Evolutionary conservation across 1,140 invertebrate species (phyloP).

Genomic region (Scaptomyza pallida): DNA sequence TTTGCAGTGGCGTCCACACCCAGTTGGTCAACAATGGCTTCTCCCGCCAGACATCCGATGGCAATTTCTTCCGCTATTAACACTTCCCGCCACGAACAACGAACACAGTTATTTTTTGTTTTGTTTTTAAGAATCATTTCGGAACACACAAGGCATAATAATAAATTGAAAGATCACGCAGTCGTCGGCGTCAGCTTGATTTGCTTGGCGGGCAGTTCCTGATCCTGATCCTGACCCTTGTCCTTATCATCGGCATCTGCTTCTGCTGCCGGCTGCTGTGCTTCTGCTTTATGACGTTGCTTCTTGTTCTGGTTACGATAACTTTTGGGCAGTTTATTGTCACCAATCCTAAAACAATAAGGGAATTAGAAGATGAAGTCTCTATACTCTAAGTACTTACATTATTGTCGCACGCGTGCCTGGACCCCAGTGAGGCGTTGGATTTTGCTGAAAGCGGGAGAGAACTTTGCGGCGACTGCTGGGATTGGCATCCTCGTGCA

Average conservation of each 20-base stretch:
- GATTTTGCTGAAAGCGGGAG: slow-evolving; percentile 94
- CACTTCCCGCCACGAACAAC: background rate
- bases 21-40: slow-evolving; percentile 88
- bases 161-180: slow-evolving; percentile 60
- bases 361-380: background rate
- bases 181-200: slow-evolving; percentile 45
- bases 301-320: slow-evolving; percentile 87
- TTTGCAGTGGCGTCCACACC: slow-evolving; percentile 88
- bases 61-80: slow-evolving; percentile 86
- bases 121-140: slow-evolving; percentile 43
- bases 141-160: slow-evolving; percentile 49
- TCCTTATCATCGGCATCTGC: background rate
- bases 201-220: slow-evolving; percentile 41
- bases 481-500: slow-evolving; percentile 91
- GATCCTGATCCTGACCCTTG: background rate
- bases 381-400: slow-evolving; percentile 83
- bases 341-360: slow-evolving; percentile 85
- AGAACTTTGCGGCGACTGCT: slow-evolving; percentile 89
- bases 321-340: slow-evolving; percentile 86
- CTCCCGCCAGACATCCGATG: slow-evolving; percentile 87
- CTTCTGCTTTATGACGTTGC: slow-evolving; percentile 66
- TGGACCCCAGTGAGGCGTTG: slow-evolving; percentile 94
- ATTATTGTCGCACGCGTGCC: slow-evolving; percentile 89
- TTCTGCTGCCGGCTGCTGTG: slow-evolving; percentile 11
- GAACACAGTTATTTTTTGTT: background rate